phyloP scores from a whole-genome alignment of 2,888 invertebrate genomes.

The Dryobota labecula region DNA sequence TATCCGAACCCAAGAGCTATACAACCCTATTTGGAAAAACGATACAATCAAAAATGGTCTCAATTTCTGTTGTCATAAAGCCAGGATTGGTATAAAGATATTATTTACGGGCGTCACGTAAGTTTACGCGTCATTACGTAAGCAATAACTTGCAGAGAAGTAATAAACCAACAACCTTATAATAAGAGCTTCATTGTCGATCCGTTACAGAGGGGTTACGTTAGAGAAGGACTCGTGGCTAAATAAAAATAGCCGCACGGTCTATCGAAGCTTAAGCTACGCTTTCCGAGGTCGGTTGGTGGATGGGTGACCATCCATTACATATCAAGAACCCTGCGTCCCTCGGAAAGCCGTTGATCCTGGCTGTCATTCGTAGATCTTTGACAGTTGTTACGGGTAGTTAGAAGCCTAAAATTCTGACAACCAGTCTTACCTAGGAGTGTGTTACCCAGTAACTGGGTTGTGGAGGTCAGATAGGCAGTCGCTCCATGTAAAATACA shows the following conservation, averaged over 20 bases:
- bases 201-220: conserved; percentile 29
- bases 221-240: background rate
- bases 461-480: background rate
- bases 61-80: conserved; percentile 64
- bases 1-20: conserved; percentile 49
- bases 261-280: background rate
- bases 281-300: background rate
- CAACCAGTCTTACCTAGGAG: background rate
- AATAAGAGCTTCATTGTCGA: conserved; percentile 65
- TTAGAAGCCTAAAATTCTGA: too few relatives aligned
- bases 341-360: background rate
- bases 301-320: background rate
- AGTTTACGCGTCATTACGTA: conserved; percentile 76
- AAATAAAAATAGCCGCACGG: background rate
- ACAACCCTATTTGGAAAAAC: conserved; percentile 56
- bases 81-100: conserved; percentile 63
- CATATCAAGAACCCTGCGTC: background rate
- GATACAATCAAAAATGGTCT: conserved; percentile 62
- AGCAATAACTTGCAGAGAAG: conserved; percentile 77
- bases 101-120: conserved; percentile 69
- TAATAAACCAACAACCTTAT: conserved; percentile 73
- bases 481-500: background rate
- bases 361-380: background rate
- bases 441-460: too few relatives aligned
- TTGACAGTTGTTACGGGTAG: background rate